phyloP scores from a whole-genome alignment of 2,888 invertebrate genomes.

The Autographa gamma region DNA sequence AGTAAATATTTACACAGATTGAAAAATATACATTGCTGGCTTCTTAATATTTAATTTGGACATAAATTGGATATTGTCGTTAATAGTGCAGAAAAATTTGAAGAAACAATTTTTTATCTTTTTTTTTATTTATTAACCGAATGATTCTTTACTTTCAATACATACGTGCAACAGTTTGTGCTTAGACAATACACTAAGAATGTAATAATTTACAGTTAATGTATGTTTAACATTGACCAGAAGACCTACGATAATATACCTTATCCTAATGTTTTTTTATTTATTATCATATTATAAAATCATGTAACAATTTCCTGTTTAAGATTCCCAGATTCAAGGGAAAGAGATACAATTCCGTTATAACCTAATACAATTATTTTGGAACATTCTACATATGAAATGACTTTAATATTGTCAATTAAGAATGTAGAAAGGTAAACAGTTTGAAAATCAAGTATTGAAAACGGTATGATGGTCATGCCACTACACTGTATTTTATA shows the following conservation, averaged over 20 bases:
- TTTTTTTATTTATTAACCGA: background rate
- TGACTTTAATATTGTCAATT: background rate
- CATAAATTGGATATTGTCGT: background rate
- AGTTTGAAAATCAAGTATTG: background rate
- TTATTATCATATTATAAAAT: background rate
- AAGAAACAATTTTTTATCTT: background rate
- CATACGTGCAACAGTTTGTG: slow-evolving; percentile 3
- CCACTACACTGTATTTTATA: slow-evolving; percentile 10
- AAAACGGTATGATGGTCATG: background rate
- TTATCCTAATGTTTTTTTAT: background rate
- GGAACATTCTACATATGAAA: background rate
- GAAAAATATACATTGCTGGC: background rate
- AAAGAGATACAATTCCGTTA: slow-evolving; percentile 4
- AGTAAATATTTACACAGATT: background rate
- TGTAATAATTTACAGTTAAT: background rate
- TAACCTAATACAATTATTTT: background rate
- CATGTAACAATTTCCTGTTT: background rate
- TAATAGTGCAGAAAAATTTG: background rate
- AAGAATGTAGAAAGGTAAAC: background rate
- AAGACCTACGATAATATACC: slow-evolving; percentile 1
- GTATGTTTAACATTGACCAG: background rate
- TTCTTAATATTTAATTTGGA: background rate
- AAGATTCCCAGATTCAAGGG: slow-evolving; percentile 1
- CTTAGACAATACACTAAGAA: background rate
- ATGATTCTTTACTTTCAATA: background rate